Evolutionary conservation across 1,140 invertebrate species (phyloP).

Genomic region (Drosophila subpulchrella): DNA sequence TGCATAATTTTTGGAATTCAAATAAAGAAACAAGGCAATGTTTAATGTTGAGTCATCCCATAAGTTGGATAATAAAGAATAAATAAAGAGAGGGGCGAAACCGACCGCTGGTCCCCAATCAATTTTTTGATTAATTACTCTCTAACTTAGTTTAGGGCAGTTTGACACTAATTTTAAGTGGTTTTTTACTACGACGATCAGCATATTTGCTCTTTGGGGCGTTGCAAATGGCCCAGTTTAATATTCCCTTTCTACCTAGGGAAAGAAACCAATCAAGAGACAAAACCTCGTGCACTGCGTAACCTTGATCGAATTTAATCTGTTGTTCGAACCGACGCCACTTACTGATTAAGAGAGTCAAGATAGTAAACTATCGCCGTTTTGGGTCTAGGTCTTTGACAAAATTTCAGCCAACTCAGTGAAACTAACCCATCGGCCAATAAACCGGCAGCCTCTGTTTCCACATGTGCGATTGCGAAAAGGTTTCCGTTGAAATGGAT

Average conservation of each 20-base stretch:
- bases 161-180: neutral
- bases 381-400: slow-evolving; percentile 32
- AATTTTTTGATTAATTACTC: neutral
- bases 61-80: neutral
- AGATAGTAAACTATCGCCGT: slow-evolving; percentile 36
- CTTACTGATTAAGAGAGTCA: slow-evolving; percentile 40
- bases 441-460: slow-evolving; percentile 30
- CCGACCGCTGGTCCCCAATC: neutral
- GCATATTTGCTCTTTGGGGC: neutral
- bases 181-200: neutral
- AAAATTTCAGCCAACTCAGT: slow-evolving; percentile 31
- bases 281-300: slow-evolving; percentile 12
- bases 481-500: slow-evolving; percentile 37
- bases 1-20: no score
- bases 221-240: neutral
- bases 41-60: neutral
- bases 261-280: neutral
- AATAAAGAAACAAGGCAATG: no score
- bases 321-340: slow-evolving; percentile 30
- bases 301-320: slow-evolving; percentile 42
- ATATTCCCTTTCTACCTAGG: neutral
- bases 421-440: slow-evolving; percentile 23
- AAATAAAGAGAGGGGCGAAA: neutral
- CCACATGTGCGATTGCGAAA: slow-evolving; percentile 38
- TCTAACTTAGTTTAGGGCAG: no score